Evolutionary conservation across 1,140 invertebrate genomes (phyloP), one percentile per base, ranked within the genome.

Genomic region (Trichogramma pretiosum): DNA sequence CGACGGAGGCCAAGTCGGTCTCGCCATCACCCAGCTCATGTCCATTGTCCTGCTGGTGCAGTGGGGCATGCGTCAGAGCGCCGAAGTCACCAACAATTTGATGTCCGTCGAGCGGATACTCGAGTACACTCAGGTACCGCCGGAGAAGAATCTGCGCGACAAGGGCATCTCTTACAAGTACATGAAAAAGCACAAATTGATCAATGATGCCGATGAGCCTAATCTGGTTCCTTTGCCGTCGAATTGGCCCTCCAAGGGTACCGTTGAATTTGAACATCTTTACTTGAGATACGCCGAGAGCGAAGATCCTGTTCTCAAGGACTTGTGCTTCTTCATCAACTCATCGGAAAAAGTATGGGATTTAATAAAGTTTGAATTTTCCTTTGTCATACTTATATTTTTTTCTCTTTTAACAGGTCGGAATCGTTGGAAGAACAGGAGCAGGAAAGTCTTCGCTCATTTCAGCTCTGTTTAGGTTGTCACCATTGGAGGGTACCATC

Each of bases 401-500:
- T 35, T 23, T 3, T 33, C 26, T 41, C 4, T 52, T 28, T 32
- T 26, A 17, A 11, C 16, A 85, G 75, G 76, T 90, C 44, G 85
- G 87, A 2, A 84, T 93, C 48, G 87, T 90, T 19, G 90, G 90
- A 3, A 74, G 87, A 60, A 90, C 87, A 13, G 92, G 92, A 1
- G 90, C 91, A 28, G 93, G 93, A 8, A 95, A 95, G 66, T 89
- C 88, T 0, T 93, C 90, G 0, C 68, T 95, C 5, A 87, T 93
- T 42, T 73, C 82, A 22, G 83, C 87, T 1, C 62, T 94, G 1
- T 93, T 93, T 59, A 74, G 89, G 36, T 58, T 93, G 46, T 68
- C 72, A 1, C 74, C 78, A 56, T 62, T 72, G 0, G 64, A 76
- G 36, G 82, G 81, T 7, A 21, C 50, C 0, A 74, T 89, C 37